phyloP scores from a whole-genome alignment of 2,888 invertebrate species.

The Thymelicus lineola region DNA sequence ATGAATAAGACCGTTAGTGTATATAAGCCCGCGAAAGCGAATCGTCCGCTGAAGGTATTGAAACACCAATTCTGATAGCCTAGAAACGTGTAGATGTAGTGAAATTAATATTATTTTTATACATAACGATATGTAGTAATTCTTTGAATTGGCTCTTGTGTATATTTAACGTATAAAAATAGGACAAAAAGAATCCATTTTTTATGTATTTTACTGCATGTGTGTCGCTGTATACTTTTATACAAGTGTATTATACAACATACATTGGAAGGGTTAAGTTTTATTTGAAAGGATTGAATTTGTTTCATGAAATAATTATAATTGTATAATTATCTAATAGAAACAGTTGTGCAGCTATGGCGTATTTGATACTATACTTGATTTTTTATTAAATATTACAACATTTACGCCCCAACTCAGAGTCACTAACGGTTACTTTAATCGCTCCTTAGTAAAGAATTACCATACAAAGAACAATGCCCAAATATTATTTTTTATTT shows the following conservation, averaged over 20 bases:
- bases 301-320: constrained; percentile 13
- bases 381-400: background rate
- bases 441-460: too few relatives aligned
- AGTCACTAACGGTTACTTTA: too few relatives aligned
- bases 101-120: constrained; percentile 36
- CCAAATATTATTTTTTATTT: too few relatives aligned
- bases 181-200: background rate
- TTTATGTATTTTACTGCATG: background rate
- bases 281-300: background rate
- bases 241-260: background rate
- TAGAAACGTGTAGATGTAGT: constrained; percentile 48
- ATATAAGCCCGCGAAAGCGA: constrained; percentile 70
- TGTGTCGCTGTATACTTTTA: too few relatives aligned
- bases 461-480: too few relatives aligned
- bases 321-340: constrained; percentile 5
- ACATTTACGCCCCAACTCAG: too few relatives aligned
- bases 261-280: background rate
- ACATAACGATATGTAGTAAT: constrained; percentile 21
- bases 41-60: constrained; percentile 82
- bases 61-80: constrained; percentile 77
- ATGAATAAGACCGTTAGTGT: constrained; percentile 38
- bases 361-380: background rate
- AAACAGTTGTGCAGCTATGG: background rate
- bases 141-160: background rate
- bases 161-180: constrained; percentile 13